phyloP scores from a whole-genome alignment of 2,888 invertebrate species.

The Trichopoda pennipes region DNA sequence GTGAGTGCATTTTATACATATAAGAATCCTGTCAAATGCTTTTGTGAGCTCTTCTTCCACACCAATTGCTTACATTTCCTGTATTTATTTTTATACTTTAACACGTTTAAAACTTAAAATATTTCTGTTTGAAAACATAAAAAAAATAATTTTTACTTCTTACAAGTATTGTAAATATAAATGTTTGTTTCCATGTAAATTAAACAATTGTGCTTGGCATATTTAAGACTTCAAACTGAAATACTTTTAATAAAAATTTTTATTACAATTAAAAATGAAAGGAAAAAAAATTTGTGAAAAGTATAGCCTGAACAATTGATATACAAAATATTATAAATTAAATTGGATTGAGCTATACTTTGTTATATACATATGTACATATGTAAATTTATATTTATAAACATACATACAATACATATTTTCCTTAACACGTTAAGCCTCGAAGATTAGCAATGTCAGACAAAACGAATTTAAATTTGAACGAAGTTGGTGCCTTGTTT shows the following conservation, averaged over 20 bases:
- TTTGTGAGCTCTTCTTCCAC: slow-evolving; percentile 60
- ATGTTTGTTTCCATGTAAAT: neutral
- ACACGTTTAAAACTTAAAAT: slow-evolving; percentile 28
- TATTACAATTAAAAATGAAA: slow-evolving; percentile 77
- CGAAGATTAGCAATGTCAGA: too few species aligned
- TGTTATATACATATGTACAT: neutral
- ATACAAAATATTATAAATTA: slow-evolving; percentile 31
- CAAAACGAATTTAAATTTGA: too few species aligned
- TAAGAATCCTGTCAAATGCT: slow-evolving; percentile 62
- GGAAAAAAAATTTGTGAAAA: slow-evolving; percentile 72
- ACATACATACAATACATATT: neutral
- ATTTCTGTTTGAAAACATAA: neutral
- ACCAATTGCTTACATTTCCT: slow-evolving; percentile 70
- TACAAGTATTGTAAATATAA: neutral
- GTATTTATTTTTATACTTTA: slow-evolving; percentile 46
- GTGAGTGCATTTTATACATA: neutral
- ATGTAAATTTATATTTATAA: neutral
- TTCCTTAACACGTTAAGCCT: slow-evolving; percentile 18
- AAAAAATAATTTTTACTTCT: too few species aligned
- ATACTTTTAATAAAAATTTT: neutral
- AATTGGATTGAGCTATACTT: slow-evolving; percentile 29
- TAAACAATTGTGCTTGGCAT: slow-evolving; percentile 1
- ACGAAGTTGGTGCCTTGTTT: too few species aligned
- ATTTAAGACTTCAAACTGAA: slow-evolving; percentile 18
- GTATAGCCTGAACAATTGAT: slow-evolving; percentile 70